Percentiles rank a stretch among this genome's conserved stretches.
phyloP scores from a whole-genome alignment of 2,113 vertebrate species.

The Ifrita kowaldi region DNA sequence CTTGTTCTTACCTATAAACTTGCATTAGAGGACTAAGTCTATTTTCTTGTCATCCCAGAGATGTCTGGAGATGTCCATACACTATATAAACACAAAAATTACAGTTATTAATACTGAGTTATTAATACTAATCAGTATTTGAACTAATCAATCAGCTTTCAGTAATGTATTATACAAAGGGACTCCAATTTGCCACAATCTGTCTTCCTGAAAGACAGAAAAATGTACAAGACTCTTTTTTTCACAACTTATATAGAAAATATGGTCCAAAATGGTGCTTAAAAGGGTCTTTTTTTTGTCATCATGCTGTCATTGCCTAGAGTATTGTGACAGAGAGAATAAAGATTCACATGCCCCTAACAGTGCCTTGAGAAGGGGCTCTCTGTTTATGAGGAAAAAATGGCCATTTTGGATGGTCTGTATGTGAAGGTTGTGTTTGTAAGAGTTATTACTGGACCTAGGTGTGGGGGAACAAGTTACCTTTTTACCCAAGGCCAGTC shows the following conservation, averaged over 20 bases:
- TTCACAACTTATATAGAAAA: not conserved
- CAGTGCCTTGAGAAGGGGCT: not conserved
- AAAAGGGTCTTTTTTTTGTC: not conserved
- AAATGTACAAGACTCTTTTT: not conserved
- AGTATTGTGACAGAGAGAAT: not conserved
- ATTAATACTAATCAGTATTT: not conserved
- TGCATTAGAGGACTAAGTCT: not conserved
- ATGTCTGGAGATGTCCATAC: not conserved
- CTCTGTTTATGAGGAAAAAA: not conserved
- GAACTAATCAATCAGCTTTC: not conserved
- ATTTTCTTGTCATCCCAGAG: not conserved
- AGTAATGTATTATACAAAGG: not conserved
- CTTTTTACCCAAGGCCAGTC: not conserved
- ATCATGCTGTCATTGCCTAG: not conserved
- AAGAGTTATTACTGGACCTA: not conserved
- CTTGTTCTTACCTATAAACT: not conserved
- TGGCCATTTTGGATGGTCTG: accelerated
- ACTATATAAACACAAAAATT: not conserved
- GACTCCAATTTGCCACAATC: not conserved
- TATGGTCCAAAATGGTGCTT: not conserved
- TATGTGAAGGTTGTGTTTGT: accelerated
- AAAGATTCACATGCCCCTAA: not conserved
- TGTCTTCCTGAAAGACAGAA: not conserved
- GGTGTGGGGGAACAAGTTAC: not conserved
- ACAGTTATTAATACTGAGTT: not conserved